Base-by-base conservation (phyloP, 2,888 invertebrate species). In the Drosophila silvestris region DNA sequence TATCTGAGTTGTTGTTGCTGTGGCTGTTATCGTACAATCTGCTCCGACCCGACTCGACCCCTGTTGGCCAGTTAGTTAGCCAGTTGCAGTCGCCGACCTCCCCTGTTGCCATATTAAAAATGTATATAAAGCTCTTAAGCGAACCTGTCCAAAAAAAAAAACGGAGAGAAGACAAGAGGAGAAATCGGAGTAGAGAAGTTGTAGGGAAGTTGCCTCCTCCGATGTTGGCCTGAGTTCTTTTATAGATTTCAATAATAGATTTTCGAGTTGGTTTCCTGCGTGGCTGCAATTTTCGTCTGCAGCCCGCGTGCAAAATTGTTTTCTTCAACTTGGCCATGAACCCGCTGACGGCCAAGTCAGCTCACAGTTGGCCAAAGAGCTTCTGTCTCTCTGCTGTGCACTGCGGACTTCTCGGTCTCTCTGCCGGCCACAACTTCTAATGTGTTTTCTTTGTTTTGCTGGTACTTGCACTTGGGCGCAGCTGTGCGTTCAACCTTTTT, bases 201-300 rank as follows among this genome's bases (percentile, higher is more conserved):
- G 39, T 28, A 16, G 32, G 19, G 47, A 28, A 33, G 62, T 66
- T 61, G 39, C 64, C 71, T 61, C 32, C 30, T 28, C 53, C 60
- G 59, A 32, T 33, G 68, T 68, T 61, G 66, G 60, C 52, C 50
- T 62, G 58, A 74, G 74, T 73, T 86, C 81, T 90, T 90, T 83
- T 89, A 90, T 90, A 88, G 88, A 88, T 88, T 88, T 88, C 91
- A 88, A 88, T 88, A 88, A 90, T 90, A 88, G 88, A 88, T 88
- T 88, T 86, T 89, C 89, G 77, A 86, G 84, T 83, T 73, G 82
- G 87, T 88, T 87, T 87, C 90, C 87, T 89, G 86, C 84, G 90
- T 84, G 70, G 56, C 80, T 71, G 90, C 90, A 88, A 90, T 85
- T 83, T 88, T 88, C 79, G 79, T 83, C 74, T 78, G 87, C 79